phyloP scores from a whole-genome alignment of 2,113 vertebrate genomes.

The Chloropsis cyanopogon region DNA sequence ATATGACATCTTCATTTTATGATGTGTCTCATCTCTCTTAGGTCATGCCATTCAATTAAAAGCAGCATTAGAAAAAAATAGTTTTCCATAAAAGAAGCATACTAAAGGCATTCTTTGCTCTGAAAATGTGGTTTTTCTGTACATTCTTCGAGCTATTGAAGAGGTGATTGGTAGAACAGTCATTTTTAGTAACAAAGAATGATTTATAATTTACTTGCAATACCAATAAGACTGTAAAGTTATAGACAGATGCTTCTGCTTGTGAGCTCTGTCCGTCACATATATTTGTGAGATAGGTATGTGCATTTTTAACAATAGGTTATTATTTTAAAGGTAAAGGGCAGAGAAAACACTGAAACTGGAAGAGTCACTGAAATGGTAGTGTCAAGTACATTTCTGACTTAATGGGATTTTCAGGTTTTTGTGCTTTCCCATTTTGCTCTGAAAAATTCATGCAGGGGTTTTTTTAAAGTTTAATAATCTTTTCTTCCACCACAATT shows the following conservation, averaged over 20 bases:
- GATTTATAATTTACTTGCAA: neutral
- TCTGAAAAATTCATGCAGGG: neutral
- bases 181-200: neutral
- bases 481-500: neutral
- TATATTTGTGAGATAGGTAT: neutral
- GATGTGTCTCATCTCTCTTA: neutral
- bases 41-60: neutral
- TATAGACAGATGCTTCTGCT: neutral
- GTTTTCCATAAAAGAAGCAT: neutral
- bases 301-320: neutral
- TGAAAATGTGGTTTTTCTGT: neutral
- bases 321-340: neutral
- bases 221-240: neutral
- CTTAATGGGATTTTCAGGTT: neutral
- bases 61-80: neutral
- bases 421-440: neutral
- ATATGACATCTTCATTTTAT: neutral
- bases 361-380: neutral
- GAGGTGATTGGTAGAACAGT: neutral
- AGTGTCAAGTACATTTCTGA: neutral
- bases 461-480: neutral
- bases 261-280: neutral
- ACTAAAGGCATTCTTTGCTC: neutral
- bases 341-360: neutral
- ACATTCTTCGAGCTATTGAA: neutral